A percentile compares a stretch with the other conserved stretches of the same genome.
Evolutionary conservation across 2,888 invertebrate genomes (phyloP).

Genomic region (Platynereis dumerilii): DNA sequence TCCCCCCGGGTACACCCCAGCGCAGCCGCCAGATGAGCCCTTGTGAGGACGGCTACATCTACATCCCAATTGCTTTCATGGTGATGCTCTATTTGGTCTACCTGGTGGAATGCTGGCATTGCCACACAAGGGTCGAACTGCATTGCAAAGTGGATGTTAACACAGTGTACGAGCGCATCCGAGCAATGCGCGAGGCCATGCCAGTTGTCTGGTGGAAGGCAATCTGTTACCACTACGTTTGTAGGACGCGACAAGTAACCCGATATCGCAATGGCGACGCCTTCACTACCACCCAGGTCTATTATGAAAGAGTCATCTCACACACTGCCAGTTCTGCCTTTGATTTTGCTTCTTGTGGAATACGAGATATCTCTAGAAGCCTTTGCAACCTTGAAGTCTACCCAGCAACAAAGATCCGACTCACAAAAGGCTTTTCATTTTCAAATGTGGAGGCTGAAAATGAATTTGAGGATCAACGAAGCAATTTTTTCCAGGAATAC

Average conservation of each 20-base stretch:
- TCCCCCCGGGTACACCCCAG: conserved; percentile 58
- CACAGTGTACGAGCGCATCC: conserved; percentile 68
- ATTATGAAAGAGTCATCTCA: conserved; percentile 82
- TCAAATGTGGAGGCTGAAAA: conserved; percentile 78
- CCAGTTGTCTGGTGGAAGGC: conserved; percentile 89
- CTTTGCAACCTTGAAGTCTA: conserved; percentile 72
- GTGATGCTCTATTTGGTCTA: conserved; percentile 81
- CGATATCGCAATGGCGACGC: conserved; percentile 83
- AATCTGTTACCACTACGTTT: conserved; percentile 82
- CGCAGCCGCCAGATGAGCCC: conserved; percentile 72
- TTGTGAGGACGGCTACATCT: conserved; percentile 82
- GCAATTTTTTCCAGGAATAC: conserved; percentile 79
- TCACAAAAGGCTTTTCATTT: conserved; percentile 83
- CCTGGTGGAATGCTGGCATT: conserved; percentile 83
- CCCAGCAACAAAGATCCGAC: conserved; percentile 78
- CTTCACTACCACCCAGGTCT: conserved; percentile 77
- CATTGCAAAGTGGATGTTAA: conserved; percentile 69
- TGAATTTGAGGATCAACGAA: conserved; percentile 83
- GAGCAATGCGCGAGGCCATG: conserved; percentile 67
- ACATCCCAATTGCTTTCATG: conserved; percentile 82
- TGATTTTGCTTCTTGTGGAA: conserved; percentile 75
- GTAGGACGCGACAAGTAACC: conserved; percentile 77
- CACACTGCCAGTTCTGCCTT: conserved; percentile 80
- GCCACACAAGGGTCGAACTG: conserved; percentile 76
- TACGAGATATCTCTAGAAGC: conserved; percentile 77